Percentiles rank a stretch among this genome's conserved stretches.
Evolutionary conservation across 2,113 vertebrate species (phyloP).

Genomic region (Solea senegalensis): DNA sequence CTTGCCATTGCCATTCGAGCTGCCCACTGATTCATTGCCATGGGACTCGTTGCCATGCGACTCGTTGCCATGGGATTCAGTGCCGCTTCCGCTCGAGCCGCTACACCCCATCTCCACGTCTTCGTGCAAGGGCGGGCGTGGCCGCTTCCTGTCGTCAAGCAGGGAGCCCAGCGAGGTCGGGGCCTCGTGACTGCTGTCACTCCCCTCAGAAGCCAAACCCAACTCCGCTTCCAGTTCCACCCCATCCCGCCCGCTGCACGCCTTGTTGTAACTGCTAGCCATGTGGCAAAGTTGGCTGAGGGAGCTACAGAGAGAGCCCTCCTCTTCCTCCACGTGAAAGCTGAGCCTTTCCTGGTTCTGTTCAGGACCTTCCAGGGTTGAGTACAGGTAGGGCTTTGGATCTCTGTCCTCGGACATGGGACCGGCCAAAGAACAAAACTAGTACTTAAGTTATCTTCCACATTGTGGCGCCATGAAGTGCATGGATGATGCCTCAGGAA

Average conservation of each 20-base stretch:
- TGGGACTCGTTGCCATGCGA: slow-evolving; percentile 83
- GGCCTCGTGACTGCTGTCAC: slow-evolving; percentile 79
- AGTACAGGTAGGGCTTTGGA: slow-evolving; percentile 71
- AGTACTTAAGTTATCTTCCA: slow-evolving; percentile 44
- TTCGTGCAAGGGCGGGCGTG: slow-evolving; percentile 78
- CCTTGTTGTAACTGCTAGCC: slow-evolving; percentile 66
- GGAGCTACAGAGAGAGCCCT: slow-evolving; percentile 27
- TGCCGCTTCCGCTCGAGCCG: slow-evolving; percentile 86
- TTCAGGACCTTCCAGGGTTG: slow-evolving; percentile 60
- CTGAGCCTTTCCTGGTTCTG: slow-evolving; percentile 42
- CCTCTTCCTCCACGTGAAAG: slow-evolving; percentile 48
- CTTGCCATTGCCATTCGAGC: slow-evolving; percentile 82
- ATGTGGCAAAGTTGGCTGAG: slow-evolving; percentile 76
- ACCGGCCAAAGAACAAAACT: neutral
- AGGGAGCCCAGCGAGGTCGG: slow-evolving; percentile 35
- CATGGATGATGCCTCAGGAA: slow-evolving; percentile 14
- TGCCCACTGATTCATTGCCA: slow-evolving; percentile 82
- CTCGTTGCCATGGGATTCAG: slow-evolving; percentile 86
- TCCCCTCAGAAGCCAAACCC: slow-evolving; percentile 76
- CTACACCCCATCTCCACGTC: slow-evolving; percentile 89
- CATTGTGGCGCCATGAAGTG: slow-evolving; percentile 22
- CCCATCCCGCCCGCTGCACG: slow-evolving; percentile 35
- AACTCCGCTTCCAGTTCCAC: slow-evolving; percentile 58
- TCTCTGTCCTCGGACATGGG: slow-evolving; percentile 72
- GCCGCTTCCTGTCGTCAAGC: slow-evolving; percentile 61